These are phyloP conservation scores for Bellardia pandia DNA, from an alignment of 2,888 invertebrate species.

Conservation along the genomic window DNA sequence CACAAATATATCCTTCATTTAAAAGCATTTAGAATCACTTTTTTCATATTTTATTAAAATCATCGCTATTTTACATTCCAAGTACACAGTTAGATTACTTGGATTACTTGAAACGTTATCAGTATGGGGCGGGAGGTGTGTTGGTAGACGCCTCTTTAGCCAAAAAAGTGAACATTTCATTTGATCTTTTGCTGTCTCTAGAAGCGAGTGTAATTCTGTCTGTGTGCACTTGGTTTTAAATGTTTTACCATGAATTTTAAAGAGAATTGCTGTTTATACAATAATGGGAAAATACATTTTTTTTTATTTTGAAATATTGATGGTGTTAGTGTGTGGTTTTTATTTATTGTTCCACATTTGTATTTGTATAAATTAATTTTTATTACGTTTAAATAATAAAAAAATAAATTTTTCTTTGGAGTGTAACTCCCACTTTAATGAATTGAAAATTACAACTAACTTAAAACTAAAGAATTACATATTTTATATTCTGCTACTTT, in stretches of 20 bases:
- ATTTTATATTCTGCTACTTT: too few relatives aligned
- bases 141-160: constrained; percentile 43
- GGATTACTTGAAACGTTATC: constrained; percentile 35
- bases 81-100: constrained; percentile 24
- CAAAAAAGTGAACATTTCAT: constrained; percentile 16
- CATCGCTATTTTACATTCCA: constrained; percentile 51
- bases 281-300: too few relatives aligned
- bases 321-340: too few relatives aligned
- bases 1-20: constrained; percentile 14
- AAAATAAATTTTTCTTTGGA: too few relatives aligned
- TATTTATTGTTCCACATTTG: too few relatives aligned
- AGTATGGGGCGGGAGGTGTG: neutral
- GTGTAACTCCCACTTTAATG: too few relatives aligned
- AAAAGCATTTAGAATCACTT: neutral
- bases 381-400: too few relatives aligned
- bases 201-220: neutral
- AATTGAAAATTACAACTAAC: too few relatives aligned
- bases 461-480: too few relatives aligned
- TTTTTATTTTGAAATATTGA: too few relatives aligned
- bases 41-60: constrained; percentile 16
- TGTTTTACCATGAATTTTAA: constrained; percentile 78
- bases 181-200: constrained; percentile 26
- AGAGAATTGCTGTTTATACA: constrained; percentile 72
- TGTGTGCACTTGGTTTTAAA: constrained; percentile 37
- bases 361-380: too few relatives aligned